Evolutionary conservation across 2,888 invertebrate species (phyloP), one percentile per base, ranked within the genome.

Genomic region (Abscondita cerata): DNA sequence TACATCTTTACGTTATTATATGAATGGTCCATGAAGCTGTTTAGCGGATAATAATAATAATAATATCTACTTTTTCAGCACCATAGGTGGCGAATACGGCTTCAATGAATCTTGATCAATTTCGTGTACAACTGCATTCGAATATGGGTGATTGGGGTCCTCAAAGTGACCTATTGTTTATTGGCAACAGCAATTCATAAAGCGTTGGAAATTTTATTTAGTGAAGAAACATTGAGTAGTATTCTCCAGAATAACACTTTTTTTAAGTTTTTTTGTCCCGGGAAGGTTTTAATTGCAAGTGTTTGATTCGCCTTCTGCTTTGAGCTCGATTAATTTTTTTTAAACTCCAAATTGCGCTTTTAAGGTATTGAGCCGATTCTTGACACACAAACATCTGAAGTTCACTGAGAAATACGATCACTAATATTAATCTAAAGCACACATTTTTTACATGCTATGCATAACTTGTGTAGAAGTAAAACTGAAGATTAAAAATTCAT

Each of bases 41-140:
- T 83, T 51, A 84, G 71, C 0, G 85, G 85, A 67, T 83, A 84
- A 72, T 83, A 85, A 70, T 84, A 84, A 69, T 84, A 85, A 68
- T 82, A 82, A 72, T 82, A 83, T 64, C 82, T 81, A 31, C 67
- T 66, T 46, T 76, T 73, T 61, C 20, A 15, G 54, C 33, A 15
- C 40, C 12, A 9, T 12, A n/a, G n/a, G 12, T 64, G n/a, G 40
- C 2, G 48, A 16, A 46, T 47, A 40, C 13, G 20, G 12, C 60
- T 58, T 12, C 31, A 47, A 4, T 13, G 52, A 11, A 8, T 52
- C 52, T 16, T 73, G 73, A 51, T 72, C 73, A 12, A 81, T 59
- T 66, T 80, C 78, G 62, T 81, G 80, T n/a, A 81, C 74, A 9
- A 77, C 76, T 8, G 80, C 76, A 41, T 77, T 72, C 8, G 77